Conservation (phyloP, 2,888 invertebrate species). For the Agrochola macilenta region DNA sequence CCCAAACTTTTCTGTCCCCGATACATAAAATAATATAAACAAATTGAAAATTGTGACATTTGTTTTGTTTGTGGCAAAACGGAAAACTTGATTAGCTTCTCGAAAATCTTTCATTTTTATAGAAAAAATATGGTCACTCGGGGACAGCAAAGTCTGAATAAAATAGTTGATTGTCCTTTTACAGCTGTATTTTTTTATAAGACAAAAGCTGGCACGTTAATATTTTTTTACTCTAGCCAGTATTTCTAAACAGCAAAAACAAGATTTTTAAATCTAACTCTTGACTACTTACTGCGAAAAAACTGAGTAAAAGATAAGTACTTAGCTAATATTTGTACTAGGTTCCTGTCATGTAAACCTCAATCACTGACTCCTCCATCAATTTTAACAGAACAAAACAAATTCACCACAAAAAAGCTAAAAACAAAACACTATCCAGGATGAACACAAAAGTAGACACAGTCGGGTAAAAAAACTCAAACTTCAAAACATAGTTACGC, state of each 20-base stretch:
- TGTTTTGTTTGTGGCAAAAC: too few species aligned
- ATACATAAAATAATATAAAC: too few species aligned
- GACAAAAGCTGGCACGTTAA: neutral
- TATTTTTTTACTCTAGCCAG: neutral
- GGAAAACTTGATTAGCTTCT: too few species aligned
- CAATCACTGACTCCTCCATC: too few species aligned
- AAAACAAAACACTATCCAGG: neutral
- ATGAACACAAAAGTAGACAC: slow-evolving; percentile 7
- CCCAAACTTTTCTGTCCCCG: too few species aligned
- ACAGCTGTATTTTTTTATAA: neutral
- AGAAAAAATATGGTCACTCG: too few species aligned
- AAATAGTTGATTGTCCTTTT: too few species aligned
- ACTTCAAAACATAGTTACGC: slow-evolving; percentile 27
- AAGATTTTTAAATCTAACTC: neutral
- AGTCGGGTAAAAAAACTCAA: slow-evolving; percentile 1
- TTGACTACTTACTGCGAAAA: neutral
- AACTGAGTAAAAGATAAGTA: neutral
- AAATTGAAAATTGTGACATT: too few species aligned
- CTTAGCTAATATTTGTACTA: too few species aligned
- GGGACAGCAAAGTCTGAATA: too few species aligned
- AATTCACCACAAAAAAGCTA: neutral
- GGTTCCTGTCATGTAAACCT: neutral
- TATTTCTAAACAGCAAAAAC: neutral
- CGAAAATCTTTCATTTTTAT: too few species aligned
- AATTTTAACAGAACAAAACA: slow-evolving; percentile 1